phyloP scores from a whole-genome alignment of 2,888 invertebrate species.

The Azorinus chamasolen region DNA sequence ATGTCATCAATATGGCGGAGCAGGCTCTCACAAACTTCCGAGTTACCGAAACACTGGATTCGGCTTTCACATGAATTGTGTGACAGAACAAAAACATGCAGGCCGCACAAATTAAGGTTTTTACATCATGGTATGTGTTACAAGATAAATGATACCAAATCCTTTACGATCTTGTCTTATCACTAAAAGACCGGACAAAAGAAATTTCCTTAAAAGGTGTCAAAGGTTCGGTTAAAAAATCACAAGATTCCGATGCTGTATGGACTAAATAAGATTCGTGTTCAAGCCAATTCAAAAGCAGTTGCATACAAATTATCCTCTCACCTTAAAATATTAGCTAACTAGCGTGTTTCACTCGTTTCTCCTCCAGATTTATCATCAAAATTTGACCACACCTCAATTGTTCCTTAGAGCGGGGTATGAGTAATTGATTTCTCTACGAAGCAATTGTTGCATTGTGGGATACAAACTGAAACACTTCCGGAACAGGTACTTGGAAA shows the following conservation, averaged over 20 bases:
- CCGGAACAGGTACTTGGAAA: constrained; percentile 24
- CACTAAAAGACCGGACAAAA: constrained; percentile 8
- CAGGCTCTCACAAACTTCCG: constrained; percentile 12
- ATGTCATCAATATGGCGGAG: constrained; percentile 74
- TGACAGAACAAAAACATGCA: too few species aligned
- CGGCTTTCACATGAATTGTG: too few species aligned
- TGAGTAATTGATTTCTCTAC: constrained; percentile 51
- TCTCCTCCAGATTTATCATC: constrained; percentile 58
- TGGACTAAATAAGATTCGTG: too few species aligned
- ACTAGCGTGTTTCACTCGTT: constrained; percentile 47
- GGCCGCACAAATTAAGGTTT: too few species aligned
- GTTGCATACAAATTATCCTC: neutral
- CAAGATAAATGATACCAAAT: too few species aligned
- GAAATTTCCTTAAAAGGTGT: constrained; percentile 21
- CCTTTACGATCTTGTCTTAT: too few species aligned
- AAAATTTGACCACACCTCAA: constrained; percentile 80
- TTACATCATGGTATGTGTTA: too few species aligned
- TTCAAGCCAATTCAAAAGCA: too few species aligned
- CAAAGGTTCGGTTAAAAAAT: too few species aligned
- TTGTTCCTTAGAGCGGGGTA: constrained; percentile 77
- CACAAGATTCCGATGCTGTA: too few species aligned
- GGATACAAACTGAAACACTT: constrained; percentile 24
- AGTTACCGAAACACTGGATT: too few species aligned
- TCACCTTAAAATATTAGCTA: constrained; percentile 32
- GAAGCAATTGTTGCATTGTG: constrained; percentile 58